Evolutionary conservation across 2,888 invertebrate genomes (phyloP), one percentile per base, ranked within the genome.

Genomic region (Tanytarsus gracilentus): DNA sequence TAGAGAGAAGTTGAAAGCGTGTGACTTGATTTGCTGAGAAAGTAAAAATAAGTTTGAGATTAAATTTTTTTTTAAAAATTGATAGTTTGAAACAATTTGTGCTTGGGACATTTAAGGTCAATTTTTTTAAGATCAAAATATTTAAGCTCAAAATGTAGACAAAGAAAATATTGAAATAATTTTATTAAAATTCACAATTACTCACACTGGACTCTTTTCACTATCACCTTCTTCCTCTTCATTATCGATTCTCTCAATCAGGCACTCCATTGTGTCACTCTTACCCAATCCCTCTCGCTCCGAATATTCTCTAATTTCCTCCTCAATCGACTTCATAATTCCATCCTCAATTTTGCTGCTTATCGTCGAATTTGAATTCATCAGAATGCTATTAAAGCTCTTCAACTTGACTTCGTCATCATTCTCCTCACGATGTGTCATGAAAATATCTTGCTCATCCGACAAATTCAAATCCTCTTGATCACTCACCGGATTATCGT

Each of bases 171-270:
- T 39, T 39, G 14, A 36, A 11, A 39, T 39, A 3, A 8, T n/a
- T n/a, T n/a, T n/a, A n/a, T n/a, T n/a, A n/a, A n/a, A n/a, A n/a
- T n/a, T n/a, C n/a, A n/a, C n/a, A n/a, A 27, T 6, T 16, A 39
- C 44, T 56, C 14, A 56, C 56, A 27, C 56, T n/a, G 56, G 56
- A 56, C 40, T 56, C n/a, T n/a, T n/a, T n/a, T n/a, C n/a, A n/a
- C n/a, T n/a, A n/a, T n/a, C n/a, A n/a, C n/a, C n/a, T n/a, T n/a
- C n/a, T n/a, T n/a, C n/a, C n/a, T n/a, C n/a, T n/a, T n/a, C n/a
- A n/a, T n/a, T n/a, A 7, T 56, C 56, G 4, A 27, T 18, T n/a
- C 40, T 18, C 18, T 23, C 18, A 9, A 44, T 36, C 39, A 56
- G 26, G 44, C 56, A 56, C 16, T 56, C 56, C 56, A 56, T 56